These are phyloP conservation scores for Teleiodes luculella DNA, from an alignment of 2,888 invertebrate genomes.

Conservation along the genomic window DNA sequence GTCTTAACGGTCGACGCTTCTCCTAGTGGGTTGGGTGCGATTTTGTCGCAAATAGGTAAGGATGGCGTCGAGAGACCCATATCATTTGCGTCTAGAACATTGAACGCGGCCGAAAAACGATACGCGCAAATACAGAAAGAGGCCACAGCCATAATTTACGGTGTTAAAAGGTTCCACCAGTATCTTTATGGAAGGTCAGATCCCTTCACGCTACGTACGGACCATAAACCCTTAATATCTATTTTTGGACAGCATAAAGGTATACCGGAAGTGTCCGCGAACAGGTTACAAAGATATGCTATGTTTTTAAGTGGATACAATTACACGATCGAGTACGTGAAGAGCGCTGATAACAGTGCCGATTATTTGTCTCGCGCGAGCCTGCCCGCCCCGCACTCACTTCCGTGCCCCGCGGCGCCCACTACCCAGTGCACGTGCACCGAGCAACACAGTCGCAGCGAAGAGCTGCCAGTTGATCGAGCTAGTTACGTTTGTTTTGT, in stretches of 20 bases:
- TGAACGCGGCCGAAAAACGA: slow-evolving; percentile 23
- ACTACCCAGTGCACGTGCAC: no score
- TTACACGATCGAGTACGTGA: slow-evolving; percentile 28
- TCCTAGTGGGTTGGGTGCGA: slow-evolving; percentile 25
- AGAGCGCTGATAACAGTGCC: slow-evolving; percentile 11
- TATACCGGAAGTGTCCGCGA: slow-evolving; percentile 31
- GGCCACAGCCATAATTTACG: slow-evolving; percentile 22
- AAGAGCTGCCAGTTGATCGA: no score
- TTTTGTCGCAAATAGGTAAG: slow-evolving; percentile 19
- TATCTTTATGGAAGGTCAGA: slow-evolving; percentile 24
- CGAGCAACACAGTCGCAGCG: no score
- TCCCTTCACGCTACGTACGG: slow-evolving; percentile 26
- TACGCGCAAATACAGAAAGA: slow-evolving; percentile 19
- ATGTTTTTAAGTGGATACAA: slow-evolving; percentile 30
- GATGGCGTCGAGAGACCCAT: slow-evolving; percentile 23
- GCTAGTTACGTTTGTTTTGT: no score
- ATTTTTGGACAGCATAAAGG: slow-evolving; percentile 31
- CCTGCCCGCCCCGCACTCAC: no score
- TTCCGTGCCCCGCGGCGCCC: no score
- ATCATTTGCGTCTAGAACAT: slow-evolving; percentile 28
- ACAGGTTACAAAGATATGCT: slow-evolving; percentile 30
- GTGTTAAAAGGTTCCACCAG: slow-evolving; percentile 22
- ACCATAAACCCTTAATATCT: slow-evolving; percentile 29
- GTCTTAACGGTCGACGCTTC: slow-evolving; percentile 31
- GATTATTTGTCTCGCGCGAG: no score